phyloP scores from a whole-genome alignment of 1,140 invertebrate species.

The Solenopsis invicta region DNA sequence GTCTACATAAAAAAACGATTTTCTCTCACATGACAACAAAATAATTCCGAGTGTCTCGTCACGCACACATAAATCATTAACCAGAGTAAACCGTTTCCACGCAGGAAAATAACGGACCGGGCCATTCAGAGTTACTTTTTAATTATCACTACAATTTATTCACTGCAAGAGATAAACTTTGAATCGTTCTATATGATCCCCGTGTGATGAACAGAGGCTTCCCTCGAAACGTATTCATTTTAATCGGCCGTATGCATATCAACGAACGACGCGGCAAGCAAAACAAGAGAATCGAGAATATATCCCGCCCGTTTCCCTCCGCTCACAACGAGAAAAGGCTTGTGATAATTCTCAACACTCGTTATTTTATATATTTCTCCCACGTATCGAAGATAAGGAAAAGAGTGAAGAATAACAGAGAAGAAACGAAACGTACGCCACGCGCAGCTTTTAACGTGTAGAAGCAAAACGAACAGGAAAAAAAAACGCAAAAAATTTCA shows the following conservation, averaged over 20 bases:
- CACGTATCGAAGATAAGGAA: conserved; percentile 62
- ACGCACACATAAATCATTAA: background rate
- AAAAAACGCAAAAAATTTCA: conserved; percentile 43
- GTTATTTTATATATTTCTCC: conserved; percentile 65
- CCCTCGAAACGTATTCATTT: conserved; percentile 42
- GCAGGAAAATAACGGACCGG: background rate
- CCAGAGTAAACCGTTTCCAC: conserved; percentile 26
- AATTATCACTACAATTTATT: background rate
- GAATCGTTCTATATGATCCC: conserved; percentile 14
- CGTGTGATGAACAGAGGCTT: background rate
- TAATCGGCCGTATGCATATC: conserved; percentile 54
- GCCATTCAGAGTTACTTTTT: background rate
- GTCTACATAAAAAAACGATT: conserved; percentile 30
- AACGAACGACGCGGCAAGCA: background rate
- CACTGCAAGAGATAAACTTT: background rate
- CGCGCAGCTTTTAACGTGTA: conserved; percentile 63
- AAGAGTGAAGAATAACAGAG: conserved; percentile 59
- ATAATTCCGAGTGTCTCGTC: conserved; percentile 38
- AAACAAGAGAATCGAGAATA: conserved; percentile 38
- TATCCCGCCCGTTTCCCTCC: conserved; percentile 29
- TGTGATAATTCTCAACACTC: conserved; percentile 64
- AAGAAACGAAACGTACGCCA: conserved; percentile 37
- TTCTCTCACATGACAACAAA: conserved; percentile 34
- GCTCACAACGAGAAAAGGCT: background rate
- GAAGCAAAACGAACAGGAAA: conserved; percentile 21